A percentile compares a stretch with the other conserved stretches of the same genome.
These are phyloP conservation scores for Hedya salicella DNA, from an alignment of 2,888 invertebrate species.

Conservation along the genomic window DNA sequence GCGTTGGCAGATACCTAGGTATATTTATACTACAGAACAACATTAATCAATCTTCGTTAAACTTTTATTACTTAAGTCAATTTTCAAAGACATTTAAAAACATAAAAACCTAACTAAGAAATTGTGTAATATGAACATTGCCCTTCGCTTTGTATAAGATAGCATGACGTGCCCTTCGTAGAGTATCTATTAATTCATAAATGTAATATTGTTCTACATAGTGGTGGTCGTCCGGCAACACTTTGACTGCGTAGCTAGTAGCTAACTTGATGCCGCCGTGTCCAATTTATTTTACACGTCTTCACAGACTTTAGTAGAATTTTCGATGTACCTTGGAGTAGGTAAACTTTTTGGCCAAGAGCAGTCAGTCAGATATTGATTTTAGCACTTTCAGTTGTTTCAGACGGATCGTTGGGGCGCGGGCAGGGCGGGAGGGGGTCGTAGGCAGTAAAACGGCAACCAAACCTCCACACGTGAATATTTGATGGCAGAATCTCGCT, in stretches of 20 bases:
- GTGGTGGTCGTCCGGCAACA: background rate
- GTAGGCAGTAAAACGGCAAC: conserved; percentile 78
- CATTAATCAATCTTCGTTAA: conserved; percentile 32
- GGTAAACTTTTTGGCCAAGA: conserved; percentile 68
- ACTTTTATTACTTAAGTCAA: conserved; percentile 19
- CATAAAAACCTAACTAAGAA: conserved; percentile 22
- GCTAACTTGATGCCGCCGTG: conserved; percentile 3
- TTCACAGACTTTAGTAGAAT: conserved; percentile 12
- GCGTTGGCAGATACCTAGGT: conserved; percentile 21
- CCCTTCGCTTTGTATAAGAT: conserved; percentile 33
- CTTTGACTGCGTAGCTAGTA: background rate
- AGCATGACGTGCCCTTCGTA: conserved; percentile 15
- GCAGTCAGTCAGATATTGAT: conserved; percentile 71
- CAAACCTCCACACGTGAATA: conserved; percentile 81
- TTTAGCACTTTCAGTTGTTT: conserved; percentile 82
- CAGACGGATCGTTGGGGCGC: conserved; percentile 64
- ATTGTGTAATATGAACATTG: conserved; percentile 32
- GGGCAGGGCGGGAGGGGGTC: conserved; percentile 48
- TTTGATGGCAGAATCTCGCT: conserved; percentile 81
- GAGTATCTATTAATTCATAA: conserved; percentile 15
- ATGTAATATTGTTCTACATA: conserved; percentile 16
- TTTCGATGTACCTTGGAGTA: conserved; percentile 4
- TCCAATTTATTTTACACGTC: conserved; percentile 12
- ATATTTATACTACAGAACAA: background rate
- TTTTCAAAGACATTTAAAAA: conserved; percentile 23